These are phyloP conservation scores for Lycodopsis pacificus DNA, from an alignment of 2,797 vertebrate genomes.

Conservation along the genomic window DNA sequence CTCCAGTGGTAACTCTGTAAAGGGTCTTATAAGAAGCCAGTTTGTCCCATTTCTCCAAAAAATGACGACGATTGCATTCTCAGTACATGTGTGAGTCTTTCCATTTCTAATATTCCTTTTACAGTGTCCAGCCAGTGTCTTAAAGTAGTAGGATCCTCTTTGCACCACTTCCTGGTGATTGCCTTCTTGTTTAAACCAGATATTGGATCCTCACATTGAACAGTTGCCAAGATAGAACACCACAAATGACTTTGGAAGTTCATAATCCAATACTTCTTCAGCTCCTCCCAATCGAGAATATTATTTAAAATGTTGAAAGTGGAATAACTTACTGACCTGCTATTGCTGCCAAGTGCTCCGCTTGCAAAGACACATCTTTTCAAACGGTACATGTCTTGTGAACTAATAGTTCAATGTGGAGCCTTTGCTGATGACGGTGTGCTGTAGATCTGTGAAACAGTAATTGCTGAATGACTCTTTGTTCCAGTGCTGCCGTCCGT, in stretches of 20 bases:
- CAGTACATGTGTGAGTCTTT: not conserved
- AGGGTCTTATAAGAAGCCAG: not conserved
- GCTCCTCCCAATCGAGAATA: not conserved
- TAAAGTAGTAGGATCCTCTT: not conserved
- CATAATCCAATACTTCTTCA: not conserved
- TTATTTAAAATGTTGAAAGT: slow-evolving; percentile 16
- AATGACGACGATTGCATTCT: not conserved
- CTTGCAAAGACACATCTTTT: slow-evolving; percentile 40
- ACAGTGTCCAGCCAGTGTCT: not conserved
- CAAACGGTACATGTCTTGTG: slow-evolving; percentile 19
- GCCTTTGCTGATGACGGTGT: not conserved
- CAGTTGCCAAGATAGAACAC: not conserved
- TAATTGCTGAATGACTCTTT: slow-evolving; percentile 34
- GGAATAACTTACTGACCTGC: slow-evolving; percentile 26
- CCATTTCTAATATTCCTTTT: not conserved
- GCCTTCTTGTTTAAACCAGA: not conserved
- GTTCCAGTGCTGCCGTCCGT: slow-evolving; percentile 86
- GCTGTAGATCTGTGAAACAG: slow-evolving; percentile 21
- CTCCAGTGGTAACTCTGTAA: not conserved
- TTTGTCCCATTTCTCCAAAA: not conserved
- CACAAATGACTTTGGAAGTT: not conserved
- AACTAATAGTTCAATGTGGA: slow-evolving; percentile 18
- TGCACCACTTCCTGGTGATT: not conserved
- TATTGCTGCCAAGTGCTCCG: slow-evolving; percentile 8
- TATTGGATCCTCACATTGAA: not conserved